Evolutionary conservation across 2,113 vertebrate species (phyloP).

Genomic region (Acinonyx jubatus): DNA sequence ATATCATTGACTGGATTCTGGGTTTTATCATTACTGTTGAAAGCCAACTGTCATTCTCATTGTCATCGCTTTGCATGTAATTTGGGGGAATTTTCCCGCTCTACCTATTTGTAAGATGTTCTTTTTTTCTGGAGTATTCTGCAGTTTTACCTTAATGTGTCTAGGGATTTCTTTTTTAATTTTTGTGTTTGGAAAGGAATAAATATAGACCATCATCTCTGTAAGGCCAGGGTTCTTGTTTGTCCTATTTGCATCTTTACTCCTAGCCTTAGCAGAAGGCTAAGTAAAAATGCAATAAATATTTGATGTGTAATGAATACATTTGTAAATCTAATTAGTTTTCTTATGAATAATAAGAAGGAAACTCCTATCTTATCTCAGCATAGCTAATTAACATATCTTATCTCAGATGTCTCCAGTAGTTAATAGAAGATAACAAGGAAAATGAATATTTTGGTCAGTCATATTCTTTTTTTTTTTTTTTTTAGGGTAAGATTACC

Average conservation of each 20-base stretch:
- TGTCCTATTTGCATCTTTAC: background rate
- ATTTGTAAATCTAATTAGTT: background rate
- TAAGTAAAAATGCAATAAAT: constrained; percentile 34
- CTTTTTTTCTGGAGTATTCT: background rate
- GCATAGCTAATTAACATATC: background rate
- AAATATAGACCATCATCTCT: background rate
- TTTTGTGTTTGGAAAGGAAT: background rate
- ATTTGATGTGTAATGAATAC: background rate
- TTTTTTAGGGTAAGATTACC: background rate
- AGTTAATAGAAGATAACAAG: background rate
- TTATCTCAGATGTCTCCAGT: background rate
- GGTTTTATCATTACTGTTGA: background rate
- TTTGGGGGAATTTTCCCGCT: background rate
- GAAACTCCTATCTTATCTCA: background rate
- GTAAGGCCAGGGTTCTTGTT: background rate
- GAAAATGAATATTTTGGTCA: background rate
- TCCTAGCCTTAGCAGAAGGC: background rate
- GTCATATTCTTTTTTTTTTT: background rate
- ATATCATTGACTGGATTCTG: background rate
- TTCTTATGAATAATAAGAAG: constrained; percentile 8
- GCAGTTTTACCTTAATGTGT: background rate
- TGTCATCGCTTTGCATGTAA: background rate
- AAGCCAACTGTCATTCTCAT: background rate
- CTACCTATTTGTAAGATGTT: background rate
- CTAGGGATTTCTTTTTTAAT: constrained; percentile 19